Evolutionary conservation across 2,888 invertebrate species (phyloP), one percentile per base, ranked within the genome.

Genomic region (Pycnomerus fuliginosus): DNA sequence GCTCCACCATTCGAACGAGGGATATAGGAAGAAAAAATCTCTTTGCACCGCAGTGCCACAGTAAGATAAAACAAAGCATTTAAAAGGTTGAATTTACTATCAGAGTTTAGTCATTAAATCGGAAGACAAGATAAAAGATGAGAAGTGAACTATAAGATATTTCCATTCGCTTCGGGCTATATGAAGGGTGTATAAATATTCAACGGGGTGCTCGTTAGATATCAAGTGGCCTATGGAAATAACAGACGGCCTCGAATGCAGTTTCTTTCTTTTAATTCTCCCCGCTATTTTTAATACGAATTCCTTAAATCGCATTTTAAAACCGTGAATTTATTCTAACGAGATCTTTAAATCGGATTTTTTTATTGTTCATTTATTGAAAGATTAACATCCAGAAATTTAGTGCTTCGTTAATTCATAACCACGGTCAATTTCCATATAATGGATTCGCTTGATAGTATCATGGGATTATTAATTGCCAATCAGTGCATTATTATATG

Each of bases 111-210:
- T n/a, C 56, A 53, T 56, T 56, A 56, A 54, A 54, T 52, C 44
- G 54, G 46, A 56, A 56, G 44, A 51, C 55, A 53, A 37, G 46
- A 25, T 4, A 52, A 50, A 48, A 49, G 50, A 53, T 50, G 47
- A 50, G 49, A 53, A 51, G 58, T 49, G 52, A 56, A 54, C 50
- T 53, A 44, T 56, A 55, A 58, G 60, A 55, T 53, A 63, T 64
- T 65, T 62, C 61, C 61, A 61, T 64, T 55, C 55, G 60, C 58
- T 57, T 48, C 59, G 58, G 50, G 53, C 56, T 59, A 61, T 61
- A 59, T 63, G 60, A 62, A 64, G 64, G 60, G 57, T 56, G 51
- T 60, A 64, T 65, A 65, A 64, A 65, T 65, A 65, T 65, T 64
- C 65, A 65, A 60, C 58, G 58, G 53, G 55, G 56, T 48, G 60